Conservation (phyloP, 2,888 invertebrate genomes). For the Germaria angustata region DNA sequence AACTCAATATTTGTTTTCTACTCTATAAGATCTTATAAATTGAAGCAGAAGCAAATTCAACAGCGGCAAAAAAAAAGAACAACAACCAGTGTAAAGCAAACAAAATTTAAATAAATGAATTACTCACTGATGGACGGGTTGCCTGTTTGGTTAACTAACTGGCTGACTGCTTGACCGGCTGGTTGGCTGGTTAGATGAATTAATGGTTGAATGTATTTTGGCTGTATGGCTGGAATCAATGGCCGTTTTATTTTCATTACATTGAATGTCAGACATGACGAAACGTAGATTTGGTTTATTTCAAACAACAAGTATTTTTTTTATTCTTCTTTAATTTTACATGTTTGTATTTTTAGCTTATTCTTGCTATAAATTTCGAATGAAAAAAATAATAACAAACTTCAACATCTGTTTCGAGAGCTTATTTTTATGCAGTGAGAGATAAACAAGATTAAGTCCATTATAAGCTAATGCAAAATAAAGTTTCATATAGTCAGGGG, state of each 20-base stretch:
- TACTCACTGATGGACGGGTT: constrained; percentile 33
- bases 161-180: neutral
- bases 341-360: constrained; percentile 1
- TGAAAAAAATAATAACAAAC: constrained; percentile 10
- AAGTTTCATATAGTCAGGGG: constrained; percentile 19
- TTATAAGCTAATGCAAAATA: constrained; percentile 25
- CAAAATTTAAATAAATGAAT: constrained; percentile 60
- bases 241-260: constrained; percentile 35
- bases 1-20: constrained; percentile 32
- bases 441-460: constrained; percentile 30
- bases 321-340: constrained; percentile 11
- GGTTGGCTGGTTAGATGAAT: neutral
- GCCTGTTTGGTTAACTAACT: neutral
- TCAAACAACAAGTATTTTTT: constrained; percentile 26
- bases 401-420: constrained; percentile 47
- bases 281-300: constrained; percentile 38
- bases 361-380: neutral
- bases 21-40: constrained; percentile 22
- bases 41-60: constrained; percentile 11
- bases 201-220: constrained; percentile 27
- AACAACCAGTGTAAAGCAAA: constrained; percentile 51
- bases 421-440: constrained; percentile 28
- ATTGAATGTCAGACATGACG: constrained; percentile 59
- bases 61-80: neutral
- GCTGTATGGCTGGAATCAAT: constrained; percentile 29